phyloP scores from a whole-genome alignment of 2,888 invertebrate genomes.

The Belgica antarctica region DNA sequence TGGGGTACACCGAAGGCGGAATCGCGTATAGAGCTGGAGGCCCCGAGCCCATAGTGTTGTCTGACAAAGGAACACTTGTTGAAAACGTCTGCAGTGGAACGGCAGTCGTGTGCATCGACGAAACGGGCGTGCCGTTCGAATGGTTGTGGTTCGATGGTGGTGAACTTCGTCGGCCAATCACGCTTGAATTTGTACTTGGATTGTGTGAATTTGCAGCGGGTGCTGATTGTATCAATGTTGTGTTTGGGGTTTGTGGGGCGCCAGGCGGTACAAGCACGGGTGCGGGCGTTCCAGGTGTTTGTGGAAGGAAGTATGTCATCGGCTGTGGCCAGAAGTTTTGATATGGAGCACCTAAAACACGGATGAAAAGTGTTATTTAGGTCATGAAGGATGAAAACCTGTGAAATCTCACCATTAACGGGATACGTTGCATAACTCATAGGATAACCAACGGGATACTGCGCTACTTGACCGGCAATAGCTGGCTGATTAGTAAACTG shows the following conservation, averaged over 20 bases:
- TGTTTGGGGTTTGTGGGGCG: constrained; percentile 46
- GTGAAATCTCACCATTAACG: constrained; percentile 51
- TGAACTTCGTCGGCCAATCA: constrained; percentile 50
- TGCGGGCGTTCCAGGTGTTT: constrained; percentile 45
- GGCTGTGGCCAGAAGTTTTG: constrained; percentile 51
- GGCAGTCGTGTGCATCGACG: constrained; percentile 47
- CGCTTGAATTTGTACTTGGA: constrained; percentile 45
- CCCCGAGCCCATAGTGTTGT: constrained; percentile 1
- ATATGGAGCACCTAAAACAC: constrained; percentile 43
- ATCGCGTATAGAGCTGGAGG: constrained; percentile 51
- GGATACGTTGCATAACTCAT: constrained; percentile 54
- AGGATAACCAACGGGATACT: constrained; percentile 53
- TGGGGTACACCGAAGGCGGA: constrained; percentile 54
- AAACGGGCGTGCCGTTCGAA: constrained; percentile 42
- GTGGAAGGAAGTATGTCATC: constrained; percentile 55
- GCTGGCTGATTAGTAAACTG: constrained; percentile 50
- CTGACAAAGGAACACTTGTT: constrained; percentile 47
- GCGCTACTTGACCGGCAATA: constrained; percentile 51
- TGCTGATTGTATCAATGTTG: constrained; percentile 32
- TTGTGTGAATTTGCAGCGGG: constrained; percentile 30
- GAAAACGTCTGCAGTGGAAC: constrained; percentile 47
- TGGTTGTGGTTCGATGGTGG: constrained; percentile 47
- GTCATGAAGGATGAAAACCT: no score
- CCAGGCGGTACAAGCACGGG: constrained; percentile 49
- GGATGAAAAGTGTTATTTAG: neutral